Base-by-base conservation (phyloP, 2,888 invertebrate genomes). In the Unio delphinus region DNA sequence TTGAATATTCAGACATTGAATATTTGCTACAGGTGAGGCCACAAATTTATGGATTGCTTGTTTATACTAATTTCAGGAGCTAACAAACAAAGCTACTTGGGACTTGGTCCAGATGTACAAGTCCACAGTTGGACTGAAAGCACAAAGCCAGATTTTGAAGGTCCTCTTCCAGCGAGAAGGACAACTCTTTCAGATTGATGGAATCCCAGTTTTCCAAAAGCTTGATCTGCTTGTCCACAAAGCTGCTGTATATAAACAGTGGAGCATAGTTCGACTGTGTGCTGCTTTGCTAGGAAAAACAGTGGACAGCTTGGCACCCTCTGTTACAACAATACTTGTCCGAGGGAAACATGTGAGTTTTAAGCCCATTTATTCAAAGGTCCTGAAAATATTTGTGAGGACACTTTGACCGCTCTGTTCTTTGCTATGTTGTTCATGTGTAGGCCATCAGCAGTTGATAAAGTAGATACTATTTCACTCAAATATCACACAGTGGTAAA, bases 231-330 rank as follows among this genome's bases (percentile, higher is more conserved):
- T 91, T 17, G 88, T 90, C 56, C 88, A 89, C 34, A 87, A 87
- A 64, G 90, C 91, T 0, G 83, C 84, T 8, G 74, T 82, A 11
- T 81, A 85, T 72, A 84, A 85, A 68, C 76, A 82, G 69, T 87
- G 90, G 90, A 94, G 95, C 78, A 96, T 95, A 55, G 97, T 99
- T 62, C 93, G 99, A 67, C 96, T 97, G 90, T 97, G 98, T 87
- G 97, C 97, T 78, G 97, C 97, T 83, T 92, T 98, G 69, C 92
- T 99, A 72, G 94, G 94, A 90, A 98, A 99, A 90, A 95, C 96
- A 69, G 98, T 99, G 17, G 99, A 99, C 91, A 97, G 97, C 77
- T 96, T 99, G 86, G 98, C 98, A 90, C 99, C 99, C 7, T 98
- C 97, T 88, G 97, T 99, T 85, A 99, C 99, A 60, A 96, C 97